Percentiles rank a stretch among this genome's conserved stretches.
Conservation (phyloP, 2,797 vertebrate genomes). For the Microctenopoma stevenorrisi region DNA sequence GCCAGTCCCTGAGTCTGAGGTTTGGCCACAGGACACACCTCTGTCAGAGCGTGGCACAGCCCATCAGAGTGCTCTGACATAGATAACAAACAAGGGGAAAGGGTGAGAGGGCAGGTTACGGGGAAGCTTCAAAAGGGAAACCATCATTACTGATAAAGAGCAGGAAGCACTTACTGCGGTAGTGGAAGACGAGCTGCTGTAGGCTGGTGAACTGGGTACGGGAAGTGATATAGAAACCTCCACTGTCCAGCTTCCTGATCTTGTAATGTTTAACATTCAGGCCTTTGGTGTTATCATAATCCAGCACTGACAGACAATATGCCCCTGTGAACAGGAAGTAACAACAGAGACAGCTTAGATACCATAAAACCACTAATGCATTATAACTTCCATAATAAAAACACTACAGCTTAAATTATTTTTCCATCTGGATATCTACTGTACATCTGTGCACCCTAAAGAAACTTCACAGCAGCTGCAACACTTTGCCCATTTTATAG, state of each 20-base stretch:
- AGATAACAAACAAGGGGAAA: not conserved
- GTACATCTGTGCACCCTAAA: not conserved
- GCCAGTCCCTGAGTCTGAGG: constrained; percentile 97
- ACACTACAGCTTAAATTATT: not conserved
- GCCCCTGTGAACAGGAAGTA: constrained; percentile 83
- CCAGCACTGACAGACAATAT: constrained; percentile 95
- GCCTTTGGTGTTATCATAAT: constrained; percentile 95
- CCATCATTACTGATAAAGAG: not conserved
- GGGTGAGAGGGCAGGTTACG: not conserved
- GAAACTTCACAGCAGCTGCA: not conserved
- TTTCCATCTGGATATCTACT: not conserved
- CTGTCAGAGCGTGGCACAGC: constrained; percentile 93
- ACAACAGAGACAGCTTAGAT: constrained; percentile 48
- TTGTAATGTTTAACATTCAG: constrained; percentile 98
- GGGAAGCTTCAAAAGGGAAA: not conserved
- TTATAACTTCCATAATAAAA: not conserved
- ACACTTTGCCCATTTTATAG: not conserved
- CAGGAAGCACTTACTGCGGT: constrained; percentile 89
- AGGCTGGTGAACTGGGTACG: constrained; percentile 96
- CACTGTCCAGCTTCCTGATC: constrained; percentile 96
- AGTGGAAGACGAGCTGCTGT: constrained; percentile 96
- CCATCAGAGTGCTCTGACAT: constrained; percentile 92
- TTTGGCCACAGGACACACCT: constrained; percentile 93
- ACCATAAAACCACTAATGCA: not conserved
- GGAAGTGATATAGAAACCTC: constrained; percentile 97